A percentile compares a stretch with the other conserved stretches of the same genome.
Conservation (phyloP, 2,113 vertebrate species). For the Columba janthina region DNA sequence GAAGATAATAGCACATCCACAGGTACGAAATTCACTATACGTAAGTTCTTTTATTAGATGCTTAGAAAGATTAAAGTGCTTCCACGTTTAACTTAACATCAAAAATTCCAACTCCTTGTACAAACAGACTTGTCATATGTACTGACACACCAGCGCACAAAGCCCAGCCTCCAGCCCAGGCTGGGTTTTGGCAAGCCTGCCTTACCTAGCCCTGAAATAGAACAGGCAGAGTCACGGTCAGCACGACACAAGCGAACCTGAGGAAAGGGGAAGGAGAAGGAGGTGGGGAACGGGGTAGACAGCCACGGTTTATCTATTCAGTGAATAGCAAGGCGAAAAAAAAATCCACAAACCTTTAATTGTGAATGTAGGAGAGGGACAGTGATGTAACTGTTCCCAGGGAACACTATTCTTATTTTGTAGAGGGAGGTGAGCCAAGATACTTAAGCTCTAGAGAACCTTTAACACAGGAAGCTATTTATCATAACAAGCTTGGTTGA, state of each 20-base stretch:
- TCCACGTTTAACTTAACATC: background rate
- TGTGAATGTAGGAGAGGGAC: slow-evolving; percentile 67
- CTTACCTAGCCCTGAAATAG: background rate
- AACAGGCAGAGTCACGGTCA: background rate
- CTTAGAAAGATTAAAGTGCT: background rate
- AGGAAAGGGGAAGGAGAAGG: background rate
- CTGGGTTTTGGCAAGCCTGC: background rate
- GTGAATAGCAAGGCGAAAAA: slow-evolving; percentile 47
- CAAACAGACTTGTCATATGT: background rate
- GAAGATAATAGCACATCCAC: background rate
- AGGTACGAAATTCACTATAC: background rate
- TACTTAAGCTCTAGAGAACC: slow-evolving; percentile 86
- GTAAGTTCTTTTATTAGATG: background rate
- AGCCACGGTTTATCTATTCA: slow-evolving; percentile 31
- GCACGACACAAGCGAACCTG: background rate
- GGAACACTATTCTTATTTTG: slow-evolving; percentile 78
- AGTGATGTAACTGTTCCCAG: slow-evolving; percentile 79
- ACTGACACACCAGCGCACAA: background rate
- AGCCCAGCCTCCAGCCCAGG: background rate
- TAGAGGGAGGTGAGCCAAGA: slow-evolving; percentile 81
- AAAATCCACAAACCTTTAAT: slow-evolving; percentile 65
- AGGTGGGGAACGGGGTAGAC: background rate
- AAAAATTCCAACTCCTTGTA: background rate
- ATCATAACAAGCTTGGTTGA: slow-evolving; percentile 89
- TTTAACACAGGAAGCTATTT: slow-evolving; percentile 92